Base-by-base conservation (phyloP, 2,797 vertebrate species). In the Leptatherina wallacei region DNA sequence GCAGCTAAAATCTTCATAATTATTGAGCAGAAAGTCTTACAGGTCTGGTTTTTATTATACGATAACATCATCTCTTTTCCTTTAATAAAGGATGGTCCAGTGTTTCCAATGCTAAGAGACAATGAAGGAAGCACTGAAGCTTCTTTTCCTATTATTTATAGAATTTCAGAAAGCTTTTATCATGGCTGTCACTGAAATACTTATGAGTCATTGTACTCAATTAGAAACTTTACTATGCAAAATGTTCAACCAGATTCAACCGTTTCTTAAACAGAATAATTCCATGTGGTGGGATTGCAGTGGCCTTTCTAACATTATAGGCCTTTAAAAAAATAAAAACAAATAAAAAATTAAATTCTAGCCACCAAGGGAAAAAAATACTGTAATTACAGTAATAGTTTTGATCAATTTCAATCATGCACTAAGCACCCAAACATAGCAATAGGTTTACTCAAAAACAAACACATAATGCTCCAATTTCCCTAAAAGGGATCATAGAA, bases 1-100 rank as follows among this genome's bases (percentile, higher is more conserved):
- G 44, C 6, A 59, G 59, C 58, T 71, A 32, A 27, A 9, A 71
- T 67, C 27, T 20, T n/a, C 33, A 65, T 3, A 14, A 6, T 13
- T 24, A 52, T 22, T 29, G 12, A 24, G 3, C 11, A 27, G 24
- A 27, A 27, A 54, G 11, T 27, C 4, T 52, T 13, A 29, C 4
- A 54, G 3, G 12, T 54, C n/a, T n/a, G n/a, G n/a, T n/a, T 51
- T 51, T 51, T 22, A 3, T 24, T 24, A 24, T 5, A 52, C 22
- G 24, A 24, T 13, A 51, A 11, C 16, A 44, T 42, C 38, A 14
- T 18, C 16, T 42, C 40, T 16, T 20, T 44, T 6, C 42, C 16
- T 42, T 42, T 44, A 44, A 44, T 20, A 44, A 44, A 44, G 18
- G 42, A 7, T 44, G 16, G 42, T 44, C 42, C 6, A 14, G 40